Conservation (phyloP, 1,140 invertebrate genomes). For the Ctenoplectra terminalis region DNA sequence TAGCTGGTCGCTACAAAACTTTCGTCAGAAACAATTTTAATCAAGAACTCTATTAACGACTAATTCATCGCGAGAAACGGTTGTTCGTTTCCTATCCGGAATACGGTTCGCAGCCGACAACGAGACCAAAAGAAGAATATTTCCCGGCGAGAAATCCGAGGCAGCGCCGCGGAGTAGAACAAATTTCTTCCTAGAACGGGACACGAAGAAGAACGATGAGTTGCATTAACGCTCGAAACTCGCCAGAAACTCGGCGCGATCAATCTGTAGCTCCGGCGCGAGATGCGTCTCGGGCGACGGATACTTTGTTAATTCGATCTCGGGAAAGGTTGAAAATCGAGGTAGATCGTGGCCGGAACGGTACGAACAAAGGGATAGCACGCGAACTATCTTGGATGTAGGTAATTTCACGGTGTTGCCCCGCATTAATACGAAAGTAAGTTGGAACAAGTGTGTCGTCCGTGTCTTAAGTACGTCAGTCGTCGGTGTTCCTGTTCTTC, state of each 20-base stretch:
- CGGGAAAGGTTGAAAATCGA: constrained; percentile 13
- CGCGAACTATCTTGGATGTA: constrained; percentile 61
- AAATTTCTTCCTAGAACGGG: constrained; percentile 30
- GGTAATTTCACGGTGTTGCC: constrained; percentile 78
- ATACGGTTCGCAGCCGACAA: not conserved
- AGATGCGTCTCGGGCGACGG: constrained; percentile 2
- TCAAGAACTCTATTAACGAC: not conserved
- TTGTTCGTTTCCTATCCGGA: not conserved
- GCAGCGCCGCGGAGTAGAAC: constrained; percentile 17
- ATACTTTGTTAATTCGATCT: constrained; percentile 46
- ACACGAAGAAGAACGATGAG: constrained; percentile 53
- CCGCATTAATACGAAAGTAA: constrained; percentile 74
- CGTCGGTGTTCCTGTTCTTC: not conserved
- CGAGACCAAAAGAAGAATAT: constrained; percentile 19
- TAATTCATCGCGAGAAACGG: not conserved
- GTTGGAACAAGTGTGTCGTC: constrained; percentile 38
- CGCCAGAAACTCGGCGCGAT: constrained; percentile 42
- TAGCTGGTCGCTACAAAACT: too few species aligned
- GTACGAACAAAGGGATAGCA: constrained; percentile 5
- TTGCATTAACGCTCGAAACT: constrained; percentile 53
- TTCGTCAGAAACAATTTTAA: not conserved
- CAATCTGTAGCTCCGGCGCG: constrained; percentile 28
- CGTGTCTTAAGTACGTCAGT: constrained; percentile 24
- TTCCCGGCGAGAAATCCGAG: constrained; percentile 10
- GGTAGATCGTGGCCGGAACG: constrained; percentile 18